phyloP scores from a whole-genome alignment of 1,140 invertebrate genomes.

The Drusus annulatus region DNA sequence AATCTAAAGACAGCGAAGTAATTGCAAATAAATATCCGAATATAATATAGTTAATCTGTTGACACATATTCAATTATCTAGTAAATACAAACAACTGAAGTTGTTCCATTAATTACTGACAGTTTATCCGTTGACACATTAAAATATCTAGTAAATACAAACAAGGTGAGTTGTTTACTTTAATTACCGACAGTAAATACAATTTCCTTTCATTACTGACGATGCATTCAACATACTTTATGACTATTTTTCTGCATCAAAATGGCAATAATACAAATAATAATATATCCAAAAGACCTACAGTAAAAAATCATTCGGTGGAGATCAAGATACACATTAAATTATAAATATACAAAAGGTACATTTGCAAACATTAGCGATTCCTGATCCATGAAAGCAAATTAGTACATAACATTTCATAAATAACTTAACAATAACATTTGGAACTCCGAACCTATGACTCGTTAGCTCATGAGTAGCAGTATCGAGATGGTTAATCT shows the following conservation, averaged over 20 bases:
- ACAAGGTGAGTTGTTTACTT: neutral
- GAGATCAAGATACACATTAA: slow-evolving; percentile 59
- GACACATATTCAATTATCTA: too few relatives aligned
- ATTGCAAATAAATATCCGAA: slow-evolving; percentile 55
- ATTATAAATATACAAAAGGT: slow-evolving; percentile 60
- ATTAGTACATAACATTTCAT: slow-evolving; percentile 56
- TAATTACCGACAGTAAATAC: neutral
- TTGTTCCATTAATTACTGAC: neutral
- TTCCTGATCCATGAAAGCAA: slow-evolving; percentile 57
- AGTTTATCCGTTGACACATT: slow-evolving; percentile 2
- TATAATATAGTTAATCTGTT: slow-evolving; percentile 19
- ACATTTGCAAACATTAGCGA: slow-evolving; percentile 55
- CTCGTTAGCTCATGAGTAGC: slow-evolving; percentile 44
- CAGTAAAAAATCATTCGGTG: slow-evolving; percentile 57
- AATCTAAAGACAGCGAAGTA: slow-evolving; percentile 43
- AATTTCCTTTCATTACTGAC: slow-evolving; percentile 45
- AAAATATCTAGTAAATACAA: too few relatives aligned
- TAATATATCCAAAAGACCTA: slow-evolving; percentile 56
- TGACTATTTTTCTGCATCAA: slow-evolving; percentile 59
- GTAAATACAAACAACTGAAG: too few relatives aligned
- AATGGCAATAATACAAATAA: slow-evolving; percentile 56
- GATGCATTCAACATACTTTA: slow-evolving; percentile 55
- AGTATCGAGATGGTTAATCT: slow-evolving; percentile 54
- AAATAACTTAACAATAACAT: slow-evolving; percentile 54
- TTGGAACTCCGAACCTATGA: slow-evolving; percentile 57